These are phyloP conservation scores for Oscheius myriophilus DNA, from an alignment of 2,888 invertebrate species.

Conservation along the genomic window DNA sequence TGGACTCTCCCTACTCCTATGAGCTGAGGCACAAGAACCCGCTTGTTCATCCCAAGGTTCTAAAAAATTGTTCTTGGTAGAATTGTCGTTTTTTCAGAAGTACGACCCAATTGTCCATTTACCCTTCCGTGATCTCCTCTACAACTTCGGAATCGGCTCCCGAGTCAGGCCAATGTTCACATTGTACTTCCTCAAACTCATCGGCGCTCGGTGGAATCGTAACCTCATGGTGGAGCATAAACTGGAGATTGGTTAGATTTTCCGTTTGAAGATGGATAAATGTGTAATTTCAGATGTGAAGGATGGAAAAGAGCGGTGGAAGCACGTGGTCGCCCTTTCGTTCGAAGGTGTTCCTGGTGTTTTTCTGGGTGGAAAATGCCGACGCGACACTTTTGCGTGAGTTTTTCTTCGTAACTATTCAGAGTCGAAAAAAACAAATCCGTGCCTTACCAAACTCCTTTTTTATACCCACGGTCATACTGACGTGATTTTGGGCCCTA, in stretches of 20 bases:
- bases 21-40: slow-evolving; percentile 10
- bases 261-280: not conserved
- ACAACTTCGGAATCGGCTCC: not conserved
- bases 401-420: too few relatives aligned
- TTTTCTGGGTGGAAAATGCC: slow-evolving; percentile 8
- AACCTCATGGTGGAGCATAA: slow-evolving; percentile 6
- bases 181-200: slow-evolving; percentile 1
- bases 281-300: not conserved
- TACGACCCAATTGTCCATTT: slow-evolving; percentile 18
- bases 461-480: too few relatives aligned
- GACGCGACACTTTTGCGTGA: slow-evolving; percentile 3
- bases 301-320: slow-evolving; percentile 4
- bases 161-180: not conserved
- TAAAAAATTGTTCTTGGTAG: not conserved
- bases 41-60: not conserved
- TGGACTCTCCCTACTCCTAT: not conserved
- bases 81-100: slow-evolving; percentile 10
- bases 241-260: slow-evolving; percentile 1
- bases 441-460: too few relatives aligned
- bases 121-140: slow-evolving; percentile 18
- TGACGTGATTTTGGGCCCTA: too few relatives aligned
- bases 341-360: slow-evolving; percentile 19
- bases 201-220: slow-evolving; percentile 10
- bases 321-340: slow-evolving; percentile 1
- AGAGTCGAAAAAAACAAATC: too few relatives aligned